phyloP scores from a whole-genome alignment of 2,888 invertebrate species.

The Amphimallon solstitiale region DNA sequence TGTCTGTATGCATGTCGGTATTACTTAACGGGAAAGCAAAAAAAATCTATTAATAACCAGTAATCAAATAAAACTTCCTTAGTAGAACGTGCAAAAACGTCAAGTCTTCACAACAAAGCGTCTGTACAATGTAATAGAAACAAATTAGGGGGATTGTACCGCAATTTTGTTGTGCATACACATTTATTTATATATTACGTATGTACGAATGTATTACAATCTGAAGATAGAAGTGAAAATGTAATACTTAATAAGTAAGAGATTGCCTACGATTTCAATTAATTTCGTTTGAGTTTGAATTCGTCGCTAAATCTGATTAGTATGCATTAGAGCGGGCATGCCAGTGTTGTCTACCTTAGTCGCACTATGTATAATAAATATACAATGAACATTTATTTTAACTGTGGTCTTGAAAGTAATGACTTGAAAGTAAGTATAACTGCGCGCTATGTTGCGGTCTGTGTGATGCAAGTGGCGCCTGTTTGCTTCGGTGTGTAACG shows the following conservation, averaged over 20 bases:
- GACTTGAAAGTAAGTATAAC: conserved; percentile 15
- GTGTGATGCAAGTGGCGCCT: conserved; percentile 34
- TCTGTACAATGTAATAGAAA: neutral
- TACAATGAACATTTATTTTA: conserved; percentile 21
- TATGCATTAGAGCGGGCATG: conserved; percentile 12
- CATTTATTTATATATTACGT: too few species aligned
- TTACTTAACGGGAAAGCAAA: neutral
- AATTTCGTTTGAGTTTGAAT: conserved; percentile 2
- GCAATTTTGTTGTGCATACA: conserved; percentile 4
- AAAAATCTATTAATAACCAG: neutral
- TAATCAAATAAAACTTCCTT: conserved; percentile 13
- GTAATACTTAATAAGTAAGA: conserved; percentile 3
- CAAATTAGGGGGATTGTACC: neutral
- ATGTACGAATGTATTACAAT: too few species aligned
- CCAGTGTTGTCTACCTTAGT: neutral
- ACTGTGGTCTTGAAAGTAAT: conserved; percentile 28
- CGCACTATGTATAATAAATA: conserved; percentile 1
- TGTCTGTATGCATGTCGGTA: conserved; percentile 1
- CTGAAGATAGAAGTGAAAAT: neutral
- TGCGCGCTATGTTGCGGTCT: neutral
- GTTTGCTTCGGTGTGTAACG: conserved; percentile 8
- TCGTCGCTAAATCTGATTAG: conserved; percentile 5
- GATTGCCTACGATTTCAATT: conserved; percentile 18
- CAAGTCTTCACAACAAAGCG: neutral
- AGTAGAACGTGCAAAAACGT: conserved; percentile 13